Evolutionary conservation across 2,113 vertebrate genomes (phyloP).

Genomic region (Gallinago paraguaiae): DNA sequence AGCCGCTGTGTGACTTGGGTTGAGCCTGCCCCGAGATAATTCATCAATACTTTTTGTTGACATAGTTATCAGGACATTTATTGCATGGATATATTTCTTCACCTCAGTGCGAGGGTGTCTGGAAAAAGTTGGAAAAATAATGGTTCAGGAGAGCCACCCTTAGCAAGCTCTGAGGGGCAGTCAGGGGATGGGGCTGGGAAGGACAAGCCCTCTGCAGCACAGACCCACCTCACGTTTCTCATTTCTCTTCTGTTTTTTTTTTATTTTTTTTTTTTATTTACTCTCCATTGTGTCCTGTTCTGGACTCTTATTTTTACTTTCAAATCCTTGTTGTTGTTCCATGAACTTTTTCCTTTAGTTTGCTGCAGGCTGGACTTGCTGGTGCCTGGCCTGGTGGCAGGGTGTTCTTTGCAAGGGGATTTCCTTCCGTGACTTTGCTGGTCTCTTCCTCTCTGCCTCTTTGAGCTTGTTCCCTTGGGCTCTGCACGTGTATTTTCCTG

Average conservation of each 20-base stretch:
- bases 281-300: neutral
- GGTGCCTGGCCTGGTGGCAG: fast-evolving
- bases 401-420: neutral
- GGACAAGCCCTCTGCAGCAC: neutral
- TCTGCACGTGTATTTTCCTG: fast-evolving
- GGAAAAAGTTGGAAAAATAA: neutral
- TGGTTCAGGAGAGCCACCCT: neutral
- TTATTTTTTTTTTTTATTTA: neutral
- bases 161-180: fast-evolving
- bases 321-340: neutral
- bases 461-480: fast-evolving
- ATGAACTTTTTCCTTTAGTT: neutral
- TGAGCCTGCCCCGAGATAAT: neutral
- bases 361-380: neutral
- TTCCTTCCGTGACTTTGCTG: neutral
- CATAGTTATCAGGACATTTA: neutral
- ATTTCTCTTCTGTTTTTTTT: neutral
- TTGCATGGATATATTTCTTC: neutral
- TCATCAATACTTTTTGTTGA: neutral
- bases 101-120: neutral
- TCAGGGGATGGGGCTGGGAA: neutral
- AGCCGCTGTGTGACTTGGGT: fast-evolving
- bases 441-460: fast-evolving
- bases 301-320: neutral
- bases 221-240: fast-evolving